A percentile compares a stretch with the other conserved stretches of the same genome.
These are phyloP conservation scores for Zosterops japonicus DNA, from an alignment of 2,113 vertebrate genomes.

Conservation along the genomic window DNA sequence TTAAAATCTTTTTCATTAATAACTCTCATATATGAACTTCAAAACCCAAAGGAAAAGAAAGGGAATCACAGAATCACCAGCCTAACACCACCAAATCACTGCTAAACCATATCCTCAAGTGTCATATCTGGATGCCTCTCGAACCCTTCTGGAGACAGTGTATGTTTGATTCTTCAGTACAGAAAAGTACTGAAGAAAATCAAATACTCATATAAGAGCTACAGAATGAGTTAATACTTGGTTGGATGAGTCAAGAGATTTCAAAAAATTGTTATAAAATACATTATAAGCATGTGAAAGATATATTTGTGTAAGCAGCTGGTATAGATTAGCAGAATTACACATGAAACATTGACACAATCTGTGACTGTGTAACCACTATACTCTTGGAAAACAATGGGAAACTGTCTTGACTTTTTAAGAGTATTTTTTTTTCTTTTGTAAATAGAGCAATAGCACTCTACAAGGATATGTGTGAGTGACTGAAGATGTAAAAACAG, in stretches of 20 bases:
- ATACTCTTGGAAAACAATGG: background rate
- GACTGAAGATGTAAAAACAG: background rate
- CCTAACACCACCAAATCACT: too few relatives aligned
- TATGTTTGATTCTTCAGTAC: background rate
- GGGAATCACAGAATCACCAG: background rate
- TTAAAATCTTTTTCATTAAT: background rate
- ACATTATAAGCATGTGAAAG: background rate
- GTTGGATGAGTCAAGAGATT: background rate
- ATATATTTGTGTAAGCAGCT: background rate
- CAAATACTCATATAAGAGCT: background rate
- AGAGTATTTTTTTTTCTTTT: background rate
- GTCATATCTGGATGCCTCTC: fast-evolving
- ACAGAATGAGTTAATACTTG: background rate
- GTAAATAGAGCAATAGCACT: background rate
- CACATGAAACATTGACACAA: background rate
- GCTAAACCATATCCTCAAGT: background rate
- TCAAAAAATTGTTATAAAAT: background rate
- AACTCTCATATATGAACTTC: background rate
- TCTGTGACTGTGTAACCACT: background rate
- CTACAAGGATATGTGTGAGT: background rate
- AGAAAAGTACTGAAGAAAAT: background rate
- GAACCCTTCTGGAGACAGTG: background rate
- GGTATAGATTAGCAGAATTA: background rate
- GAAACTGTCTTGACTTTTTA: background rate
- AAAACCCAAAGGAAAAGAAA: background rate